Evolutionary conservation across 2,797 vertebrate genomes (phyloP), one percentile per base, ranked within the genome.

Genomic region (Bradypus variegatus): DNA sequence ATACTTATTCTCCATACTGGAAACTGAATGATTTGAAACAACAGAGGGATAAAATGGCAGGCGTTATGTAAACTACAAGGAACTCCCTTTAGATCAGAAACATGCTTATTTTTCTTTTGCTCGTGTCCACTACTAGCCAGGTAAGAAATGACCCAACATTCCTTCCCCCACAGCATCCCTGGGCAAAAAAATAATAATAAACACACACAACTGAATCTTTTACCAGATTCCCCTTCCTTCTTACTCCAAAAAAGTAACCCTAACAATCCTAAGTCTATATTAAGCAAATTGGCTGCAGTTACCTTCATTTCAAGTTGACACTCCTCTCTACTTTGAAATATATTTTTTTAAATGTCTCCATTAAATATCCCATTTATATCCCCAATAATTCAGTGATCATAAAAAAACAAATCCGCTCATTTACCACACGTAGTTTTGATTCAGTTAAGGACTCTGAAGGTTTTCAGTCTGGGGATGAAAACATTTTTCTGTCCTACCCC

Each of bases 271-370:
- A 76, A 18, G 0, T 58, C 12, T 41, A 50, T 27, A 14, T 73
- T 76, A 84, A 5, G 25, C 41, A 79, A 72, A 86, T n/a, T 69
- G 14, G 19, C 0, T 53, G 33, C 50, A 53, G 70, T 69, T 75
- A 65, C 58, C 83, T 81, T 82, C 88, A 93, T 41, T 86, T 90
- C 65, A 92, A 84, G 60, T 88, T 89, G 33, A 79, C 62, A 84
- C 25, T 88, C 89, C 81, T 8, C 72, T 64, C 15, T 60, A 88
- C 58, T 91, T 60, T 53, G 38, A 85, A 72, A 87, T 16, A 76
- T 58, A 10, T 45, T 65, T 75, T 88, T 89, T 81, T 5, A 88
- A 29, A 82, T 18, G 16, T 83, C 84, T 77, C 78, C 11, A 25
- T 72, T 65, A 78, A 82, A 33, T 41, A 72, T n/a, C n/a, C 60